Conservation (phyloP, 2,888 invertebrate species). For the Plebejus anna region DNA sequence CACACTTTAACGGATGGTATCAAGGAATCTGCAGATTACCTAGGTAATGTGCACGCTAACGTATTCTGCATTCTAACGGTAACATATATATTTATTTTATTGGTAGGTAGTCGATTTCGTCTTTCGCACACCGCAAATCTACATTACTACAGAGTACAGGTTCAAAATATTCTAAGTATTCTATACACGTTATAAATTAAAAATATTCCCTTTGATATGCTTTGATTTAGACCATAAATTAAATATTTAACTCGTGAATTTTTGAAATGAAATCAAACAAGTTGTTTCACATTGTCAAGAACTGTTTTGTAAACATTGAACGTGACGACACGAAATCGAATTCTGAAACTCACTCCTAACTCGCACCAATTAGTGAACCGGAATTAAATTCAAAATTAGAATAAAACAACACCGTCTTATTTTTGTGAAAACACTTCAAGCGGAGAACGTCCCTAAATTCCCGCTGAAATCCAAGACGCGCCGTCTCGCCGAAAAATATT, state of each 20-base stretch:
- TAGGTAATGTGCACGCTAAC: too few species aligned
- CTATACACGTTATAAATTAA: neutral
- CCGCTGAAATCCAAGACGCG: constrained; percentile 29
- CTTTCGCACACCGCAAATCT: neutral
- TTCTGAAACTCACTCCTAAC: neutral
- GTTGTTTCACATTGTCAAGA: constrained; percentile 10
- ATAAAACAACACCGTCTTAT: neutral
- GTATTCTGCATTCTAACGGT: too few species aligned
- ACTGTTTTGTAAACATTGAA: constrained; percentile 22
- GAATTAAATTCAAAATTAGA: constrained; percentile 8
- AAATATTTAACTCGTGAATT: neutral
- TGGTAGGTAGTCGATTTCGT: neutral
- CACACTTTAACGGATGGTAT: too few species aligned
- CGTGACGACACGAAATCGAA: neutral
- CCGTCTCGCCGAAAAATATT: constrained; percentile 28
- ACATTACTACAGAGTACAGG: neutral
- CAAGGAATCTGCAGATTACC: too few species aligned
- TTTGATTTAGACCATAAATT: neutral
- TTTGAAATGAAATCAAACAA: constrained; percentile 9
- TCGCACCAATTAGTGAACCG: neutral
- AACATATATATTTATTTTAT: neutral
- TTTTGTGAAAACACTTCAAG: constrained; percentile 8
- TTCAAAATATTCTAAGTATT: neutral
- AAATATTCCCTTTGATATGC: neutral
- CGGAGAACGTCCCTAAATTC: constrained; percentile 17